Evolutionary conservation across 2,113 vertebrate genomes (phyloP), one percentile per base, ranked within the genome.

Genomic region (Neotragus pygmaeus): DNA sequence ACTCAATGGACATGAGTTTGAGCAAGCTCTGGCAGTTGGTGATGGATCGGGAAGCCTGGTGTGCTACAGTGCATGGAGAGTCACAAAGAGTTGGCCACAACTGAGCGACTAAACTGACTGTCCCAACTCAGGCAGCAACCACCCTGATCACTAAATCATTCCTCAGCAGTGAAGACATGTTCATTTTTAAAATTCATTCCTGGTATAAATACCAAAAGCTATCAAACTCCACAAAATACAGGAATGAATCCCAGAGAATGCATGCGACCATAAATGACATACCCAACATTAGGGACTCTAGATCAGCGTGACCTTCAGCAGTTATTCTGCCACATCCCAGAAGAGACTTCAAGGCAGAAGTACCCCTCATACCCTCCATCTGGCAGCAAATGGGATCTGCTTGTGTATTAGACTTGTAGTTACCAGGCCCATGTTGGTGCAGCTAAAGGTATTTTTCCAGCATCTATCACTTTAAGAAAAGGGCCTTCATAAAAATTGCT

Each of bases 381-480:
- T 95, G 66, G 21, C 30, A 85, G 51, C 39, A 25, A n/a, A 47
- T 86, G 57, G 5, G 4, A 92, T 58, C 75, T 90, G 49, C n/a
- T 53, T 60, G 66, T 86, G 88, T 60, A 77, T 89, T 82, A 94
- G 25, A 83, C 6, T 58, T 87, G 16, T 57, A 86, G 92, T 92
- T 81, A 90, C 84, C n/a, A 95, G 33, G 39, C 2, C 25, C 27
- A 16, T 15, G 5, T 70, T 87, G 47, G 33, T 91, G 6, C 15
- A 66, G 47, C 85, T 75, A 84, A 95, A 95, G 87, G 43, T 55
- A 85, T 82, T 97, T 89, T 94, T 64, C 70, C 87, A 88, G 30
- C 17, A 94, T 73, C 64, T 91, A 23, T 97, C 73, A 90, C 88
- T 95, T 96, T 90, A 97, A 95, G 43, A 89, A 96, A 77, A 89